Percentiles rank a stretch among this genome's conserved stretches.
Conservation (phyloP, 2,113 vertebrate genomes). For the Phodopus roborovskii region DNA sequence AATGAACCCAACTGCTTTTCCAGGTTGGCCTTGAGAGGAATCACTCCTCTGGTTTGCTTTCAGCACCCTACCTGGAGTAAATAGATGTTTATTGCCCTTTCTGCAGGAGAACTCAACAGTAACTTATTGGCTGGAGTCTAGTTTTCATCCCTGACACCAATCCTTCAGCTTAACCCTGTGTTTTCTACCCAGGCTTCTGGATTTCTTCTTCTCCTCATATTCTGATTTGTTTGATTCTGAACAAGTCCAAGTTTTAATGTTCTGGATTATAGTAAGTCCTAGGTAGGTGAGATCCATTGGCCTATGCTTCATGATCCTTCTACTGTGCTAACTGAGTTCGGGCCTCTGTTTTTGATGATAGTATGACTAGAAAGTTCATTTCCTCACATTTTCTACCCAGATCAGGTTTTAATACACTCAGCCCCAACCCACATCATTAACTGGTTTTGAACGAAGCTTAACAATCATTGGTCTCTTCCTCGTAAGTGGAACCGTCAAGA, state of each 20-base stretch:
- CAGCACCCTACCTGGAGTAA: not conserved
- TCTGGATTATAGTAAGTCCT: not conserved
- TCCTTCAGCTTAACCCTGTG: not conserved
- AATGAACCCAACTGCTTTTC: no score
- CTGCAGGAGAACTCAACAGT: not conserved
- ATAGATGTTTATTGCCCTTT: no score
- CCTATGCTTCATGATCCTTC: not conserved
- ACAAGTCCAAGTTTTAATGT: not conserved
- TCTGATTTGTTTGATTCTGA: not conserved
- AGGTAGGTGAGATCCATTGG: not conserved
- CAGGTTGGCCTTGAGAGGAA: not conserved
- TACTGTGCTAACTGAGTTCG: not conserved
- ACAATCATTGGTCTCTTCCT: not conserved
- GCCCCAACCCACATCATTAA: not conserved
- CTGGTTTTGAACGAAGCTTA: not conserved
- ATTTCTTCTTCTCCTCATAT: no score
- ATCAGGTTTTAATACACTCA: not conserved
- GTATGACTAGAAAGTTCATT: not conserved
- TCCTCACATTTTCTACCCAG: not conserved
- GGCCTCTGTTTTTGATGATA: not conserved
- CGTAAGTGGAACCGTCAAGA: not conserved
- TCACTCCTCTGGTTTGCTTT: not conserved
- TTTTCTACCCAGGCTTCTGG: not conserved
- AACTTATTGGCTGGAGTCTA: not conserved
- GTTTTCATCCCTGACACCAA: not conserved